A percentile compares a stretch with the other conserved stretches of the same genome.
These are phyloP conservation scores for Lytechinus variegatus DNA, from an alignment of 35 echinoderm and acorn worm species.

Conservation along the genomic window DNA sequence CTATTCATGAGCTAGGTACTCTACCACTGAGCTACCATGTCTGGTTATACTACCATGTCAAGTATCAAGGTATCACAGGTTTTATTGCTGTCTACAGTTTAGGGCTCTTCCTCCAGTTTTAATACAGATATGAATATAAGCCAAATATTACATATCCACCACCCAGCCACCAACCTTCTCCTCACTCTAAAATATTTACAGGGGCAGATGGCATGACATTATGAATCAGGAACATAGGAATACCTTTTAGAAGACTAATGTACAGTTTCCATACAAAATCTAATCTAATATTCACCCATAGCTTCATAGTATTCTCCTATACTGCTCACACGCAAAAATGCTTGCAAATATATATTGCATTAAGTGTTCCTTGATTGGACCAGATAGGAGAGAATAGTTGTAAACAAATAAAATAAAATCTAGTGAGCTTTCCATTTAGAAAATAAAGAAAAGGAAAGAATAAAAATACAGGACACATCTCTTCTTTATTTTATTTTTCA, in stretches of 20 bases:
- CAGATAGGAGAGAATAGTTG: neutral
- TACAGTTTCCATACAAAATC: neutral
- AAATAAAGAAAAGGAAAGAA: too few species aligned
- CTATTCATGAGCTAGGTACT: too few species aligned
- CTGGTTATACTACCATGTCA: too few species aligned
- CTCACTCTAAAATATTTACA: neutral
- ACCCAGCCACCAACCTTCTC: neutral
- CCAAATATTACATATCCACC: slow-evolving; percentile 27
- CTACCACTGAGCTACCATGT: too few species aligned
- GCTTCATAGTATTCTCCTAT: neutral
- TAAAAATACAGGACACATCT: too few species aligned
- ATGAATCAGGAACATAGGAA: neutral
- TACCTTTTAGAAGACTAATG: neutral
- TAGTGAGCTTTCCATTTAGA: too few species aligned
- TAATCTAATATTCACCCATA: neutral
- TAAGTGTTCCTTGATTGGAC: neutral
- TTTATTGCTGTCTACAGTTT: too few species aligned
- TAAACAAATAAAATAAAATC: too few species aligned
- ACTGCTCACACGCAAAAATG: neutral
- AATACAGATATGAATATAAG: neutral
- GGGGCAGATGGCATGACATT: slow-evolving; percentile 45
- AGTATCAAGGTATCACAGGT: too few species aligned
- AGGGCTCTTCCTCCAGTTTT: too few species aligned
- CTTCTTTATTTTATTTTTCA: too few species aligned
- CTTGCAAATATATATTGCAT: neutral